phyloP scores from a whole-genome alignment of 2,797 vertebrate species.

The Sebastes hubbsi region DNA sequence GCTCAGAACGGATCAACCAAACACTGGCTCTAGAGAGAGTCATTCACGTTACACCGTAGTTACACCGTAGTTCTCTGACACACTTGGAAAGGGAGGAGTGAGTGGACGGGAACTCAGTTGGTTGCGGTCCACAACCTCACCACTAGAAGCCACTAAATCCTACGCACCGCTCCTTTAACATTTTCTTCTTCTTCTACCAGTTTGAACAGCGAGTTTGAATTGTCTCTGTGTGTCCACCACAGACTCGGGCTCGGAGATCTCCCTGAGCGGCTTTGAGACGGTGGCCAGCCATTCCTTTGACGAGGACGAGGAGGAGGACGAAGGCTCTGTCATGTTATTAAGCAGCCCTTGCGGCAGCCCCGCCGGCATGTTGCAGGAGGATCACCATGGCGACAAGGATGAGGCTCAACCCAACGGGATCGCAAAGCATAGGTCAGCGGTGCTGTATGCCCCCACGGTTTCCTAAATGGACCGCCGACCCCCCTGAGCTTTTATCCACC shows the following conservation, averaged over 20 bases:
- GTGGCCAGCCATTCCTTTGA: slow-evolving; percentile 84
- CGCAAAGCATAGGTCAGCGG: slow-evolving; percentile 90
- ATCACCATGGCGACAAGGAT: slow-evolving; percentile 82
- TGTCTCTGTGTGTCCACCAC: slow-evolving; percentile 33
- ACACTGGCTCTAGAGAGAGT: too few relatives aligned
- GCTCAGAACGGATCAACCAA: too few relatives aligned
- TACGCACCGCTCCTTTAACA: background rate
- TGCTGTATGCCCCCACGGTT: background rate
- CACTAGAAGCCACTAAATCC: background rate
- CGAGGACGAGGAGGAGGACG: slow-evolving; percentile 80
- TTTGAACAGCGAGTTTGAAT: background rate
- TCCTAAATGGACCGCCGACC: slow-evolving; percentile 13
- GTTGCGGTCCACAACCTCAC: background rate
- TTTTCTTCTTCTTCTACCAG: background rate
- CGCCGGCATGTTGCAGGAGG: slow-evolving; percentile 84
- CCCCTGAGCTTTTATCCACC: slow-evolving; percentile 1
- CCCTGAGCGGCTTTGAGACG: slow-evolving; percentile 91
- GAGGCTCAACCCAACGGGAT: slow-evolving; percentile 88
- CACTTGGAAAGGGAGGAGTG: background rate
- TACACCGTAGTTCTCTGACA: background rate
- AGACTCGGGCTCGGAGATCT: slow-evolving; percentile 93
- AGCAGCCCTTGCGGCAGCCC: slow-evolving; percentile 72
- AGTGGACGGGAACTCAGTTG: background rate
- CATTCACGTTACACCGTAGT: too few relatives aligned
- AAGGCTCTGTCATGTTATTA: slow-evolving; percentile 78